Evolutionary conservation across 2,797 vertebrate genomes (phyloP).

Genomic region (Cygnus olor): DNA sequence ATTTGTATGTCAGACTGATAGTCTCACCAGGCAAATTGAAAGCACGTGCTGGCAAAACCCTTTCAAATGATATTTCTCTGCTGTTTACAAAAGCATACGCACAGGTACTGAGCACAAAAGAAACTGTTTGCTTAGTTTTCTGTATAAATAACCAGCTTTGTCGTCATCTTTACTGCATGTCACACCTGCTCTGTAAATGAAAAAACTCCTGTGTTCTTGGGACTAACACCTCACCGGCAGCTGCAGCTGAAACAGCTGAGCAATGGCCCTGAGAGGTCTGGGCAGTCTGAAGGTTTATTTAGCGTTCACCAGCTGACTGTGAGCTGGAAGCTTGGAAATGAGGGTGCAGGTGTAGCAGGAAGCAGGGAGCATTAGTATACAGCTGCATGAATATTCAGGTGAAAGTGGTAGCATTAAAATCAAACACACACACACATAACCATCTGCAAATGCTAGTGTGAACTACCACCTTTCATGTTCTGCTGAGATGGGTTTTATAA

Average conservation of each 20-base stretch:
- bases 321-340: background rate
- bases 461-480: background rate
- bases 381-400: background rate
- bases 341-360: background rate
- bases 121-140: conserved; percentile 10
- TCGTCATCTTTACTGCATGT: background rate
- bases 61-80: background rate
- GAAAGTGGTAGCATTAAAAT: background rate
- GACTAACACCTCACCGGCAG: background rate
- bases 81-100: background rate
- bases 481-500: background rate
- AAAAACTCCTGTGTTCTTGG: background rate
- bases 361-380: background rate
- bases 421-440: background rate
- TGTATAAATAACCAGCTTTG: background rate
- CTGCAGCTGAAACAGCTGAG: background rate
- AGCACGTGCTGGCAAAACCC: background rate
- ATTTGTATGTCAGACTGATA: background rate
- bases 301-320: background rate
- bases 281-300: background rate
- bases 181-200: background rate
- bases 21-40: conserved; percentile 1
- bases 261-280: background rate
- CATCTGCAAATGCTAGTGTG: background rate
- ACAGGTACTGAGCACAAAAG: background rate